phyloP scores from a whole-genome alignment of 2,113 vertebrate genomes.

The Prunella fulvescens region DNA sequence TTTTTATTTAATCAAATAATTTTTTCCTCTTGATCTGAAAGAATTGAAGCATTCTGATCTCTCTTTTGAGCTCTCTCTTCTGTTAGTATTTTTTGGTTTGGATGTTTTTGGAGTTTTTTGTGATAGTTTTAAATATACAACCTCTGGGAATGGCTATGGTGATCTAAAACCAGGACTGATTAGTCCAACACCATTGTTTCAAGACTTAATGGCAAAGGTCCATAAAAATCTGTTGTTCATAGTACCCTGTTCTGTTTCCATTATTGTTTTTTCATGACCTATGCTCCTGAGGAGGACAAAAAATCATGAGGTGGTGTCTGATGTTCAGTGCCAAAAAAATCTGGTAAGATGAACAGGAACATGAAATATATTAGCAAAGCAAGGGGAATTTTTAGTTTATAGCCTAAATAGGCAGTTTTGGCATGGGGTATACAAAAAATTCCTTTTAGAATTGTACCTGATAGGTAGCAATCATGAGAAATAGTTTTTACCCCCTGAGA shows the following conservation, averaged over 20 bases:
- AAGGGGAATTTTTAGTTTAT: background rate
- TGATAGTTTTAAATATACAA: background rate
- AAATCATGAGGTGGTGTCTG: background rate
- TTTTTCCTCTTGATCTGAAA: background rate
- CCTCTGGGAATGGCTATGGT: background rate
- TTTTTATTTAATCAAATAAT: background rate
- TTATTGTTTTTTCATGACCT: background rate
- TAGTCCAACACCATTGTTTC: background rate
- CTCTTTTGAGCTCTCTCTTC: background rate
- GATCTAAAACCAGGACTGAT: background rate
- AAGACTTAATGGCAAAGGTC: background rate
- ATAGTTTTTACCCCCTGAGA: background rate
- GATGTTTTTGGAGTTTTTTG: background rate
- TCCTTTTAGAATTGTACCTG: background rate
- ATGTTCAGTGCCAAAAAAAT: background rate
- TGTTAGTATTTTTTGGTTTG: background rate
- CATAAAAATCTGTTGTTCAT: background rate
- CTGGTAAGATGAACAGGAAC: background rate
- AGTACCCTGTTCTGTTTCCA: background rate
- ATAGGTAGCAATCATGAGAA: background rate
- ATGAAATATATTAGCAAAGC: background rate
- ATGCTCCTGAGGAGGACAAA: background rate
- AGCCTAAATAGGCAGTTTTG: background rate
- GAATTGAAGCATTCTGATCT: background rate
- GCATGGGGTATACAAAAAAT: background rate